These are phyloP conservation scores for Drosophila elegans DNA, from an alignment of 1,140 invertebrate species.

Conservation along the genomic window DNA sequence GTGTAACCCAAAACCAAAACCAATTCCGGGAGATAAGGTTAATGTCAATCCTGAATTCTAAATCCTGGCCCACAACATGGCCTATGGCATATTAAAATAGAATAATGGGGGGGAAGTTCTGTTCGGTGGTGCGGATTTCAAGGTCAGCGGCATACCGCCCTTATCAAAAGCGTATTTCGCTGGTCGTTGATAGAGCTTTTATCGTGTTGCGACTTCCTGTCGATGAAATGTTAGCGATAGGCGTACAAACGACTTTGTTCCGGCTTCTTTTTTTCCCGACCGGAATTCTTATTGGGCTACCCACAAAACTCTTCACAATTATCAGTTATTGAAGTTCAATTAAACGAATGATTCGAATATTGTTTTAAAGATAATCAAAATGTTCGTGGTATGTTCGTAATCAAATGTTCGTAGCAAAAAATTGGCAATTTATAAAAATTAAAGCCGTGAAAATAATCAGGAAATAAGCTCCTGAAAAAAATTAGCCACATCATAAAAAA, in stretches of 20 bases:
- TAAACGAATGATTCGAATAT: no score
- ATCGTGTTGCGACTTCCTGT: slow-evolving; percentile 17
- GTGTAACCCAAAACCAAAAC: neutral
- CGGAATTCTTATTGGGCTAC: neutral
- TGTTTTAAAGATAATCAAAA: no score
- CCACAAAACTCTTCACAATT: no score
- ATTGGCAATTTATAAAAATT: no score
- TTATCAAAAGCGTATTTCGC: slow-evolving; percentile 12
- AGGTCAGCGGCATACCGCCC: slow-evolving; percentile 5
- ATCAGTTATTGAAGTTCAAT: no score
- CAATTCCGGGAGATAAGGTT: neutral
- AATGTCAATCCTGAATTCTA: neutral
- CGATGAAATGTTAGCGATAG: slow-evolving; percentile 2
- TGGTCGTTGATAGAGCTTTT: slow-evolving; percentile 12
- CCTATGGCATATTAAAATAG: neutral
- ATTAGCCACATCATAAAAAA: no score
- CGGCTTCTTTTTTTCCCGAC: neutral
- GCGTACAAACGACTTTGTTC: neutral
- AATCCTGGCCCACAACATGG: no score
- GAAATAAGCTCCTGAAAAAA: no score
- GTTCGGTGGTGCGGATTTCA: slow-evolving; percentile 1
- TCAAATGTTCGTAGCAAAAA: no score
- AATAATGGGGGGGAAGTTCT: neutral
- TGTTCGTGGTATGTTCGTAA: no score
- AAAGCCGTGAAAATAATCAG: no score